A percentile compares a stretch with the other conserved stretches of the same genome.
phyloP scores from a whole-genome alignment of 2,888 invertebrate genomes.

The Pyrocoelia pectoralis region DNA sequence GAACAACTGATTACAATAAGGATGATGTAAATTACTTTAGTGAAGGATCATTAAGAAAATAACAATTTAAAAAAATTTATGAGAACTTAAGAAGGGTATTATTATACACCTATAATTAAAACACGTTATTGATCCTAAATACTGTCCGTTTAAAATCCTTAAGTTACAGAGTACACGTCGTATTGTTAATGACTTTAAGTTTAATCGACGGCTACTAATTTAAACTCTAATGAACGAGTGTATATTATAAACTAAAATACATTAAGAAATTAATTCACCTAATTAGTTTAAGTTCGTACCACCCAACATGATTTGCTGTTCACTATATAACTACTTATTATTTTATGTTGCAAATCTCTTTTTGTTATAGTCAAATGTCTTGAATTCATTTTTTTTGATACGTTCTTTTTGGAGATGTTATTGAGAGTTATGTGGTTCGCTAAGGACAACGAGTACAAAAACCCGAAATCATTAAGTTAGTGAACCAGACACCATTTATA shows the following conservation, averaged over 20 bases:
- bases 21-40: not conserved
- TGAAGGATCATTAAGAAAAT: not conserved
- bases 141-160: not conserved
- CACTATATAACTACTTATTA: not conserved
- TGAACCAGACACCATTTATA: slow-evolving; percentile 27
- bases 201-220: not conserved
- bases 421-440: slow-evolving; percentile 23
- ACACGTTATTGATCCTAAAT: too few species aligned
- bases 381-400: slow-evolving; percentile 29
- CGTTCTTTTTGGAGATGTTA: slow-evolving; percentile 29
- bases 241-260: slow-evolving; percentile 1
- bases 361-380: slow-evolving; percentile 20
- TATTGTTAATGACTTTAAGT: not conserved
- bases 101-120: not conserved
- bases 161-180: not conserved
- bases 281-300: not conserved
- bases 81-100: not conserved
- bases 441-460: slow-evolving; percentile 24
- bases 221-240: not conserved
- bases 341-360: not conserved
- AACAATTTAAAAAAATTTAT: not conserved
- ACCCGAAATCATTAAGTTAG: slow-evolving; percentile 29
- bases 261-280: not conserved
- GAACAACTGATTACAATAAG: not conserved
- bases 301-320: not conserved